phyloP scores from a whole-genome alignment of 2,888 invertebrate genomes.

The Lasioglossum morio region DNA sequence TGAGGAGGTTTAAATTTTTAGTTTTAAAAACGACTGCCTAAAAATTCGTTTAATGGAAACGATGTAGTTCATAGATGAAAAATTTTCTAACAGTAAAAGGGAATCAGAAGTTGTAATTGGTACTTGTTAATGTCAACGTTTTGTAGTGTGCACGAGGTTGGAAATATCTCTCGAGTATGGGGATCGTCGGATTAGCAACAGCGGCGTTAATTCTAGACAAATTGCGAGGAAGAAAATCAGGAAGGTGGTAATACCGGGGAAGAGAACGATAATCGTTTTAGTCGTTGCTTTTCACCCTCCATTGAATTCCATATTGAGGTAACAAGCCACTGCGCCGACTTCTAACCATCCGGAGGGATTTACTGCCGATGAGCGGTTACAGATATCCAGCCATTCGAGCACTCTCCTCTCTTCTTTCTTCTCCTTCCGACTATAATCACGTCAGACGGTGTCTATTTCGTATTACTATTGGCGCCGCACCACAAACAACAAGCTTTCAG shows the following conservation, averaged over 20 bases:
- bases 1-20: too few relatives aligned
- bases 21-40: too few relatives aligned
- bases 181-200: neutral
- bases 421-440: conserved; percentile 48
- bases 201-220: neutral
- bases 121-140: neutral
- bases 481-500: conserved; percentile 7
- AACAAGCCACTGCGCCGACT: conserved; percentile 78
- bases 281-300: conserved; percentile 69
- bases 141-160: neutral
- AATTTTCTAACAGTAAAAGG: too few relatives aligned
- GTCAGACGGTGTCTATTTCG: conserved; percentile 44
- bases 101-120: neutral
- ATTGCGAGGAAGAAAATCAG: conserved; percentile 22
- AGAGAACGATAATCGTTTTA: conserved; percentile 65
- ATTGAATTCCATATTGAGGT: conserved; percentile 77
- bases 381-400: conserved; percentile 44
- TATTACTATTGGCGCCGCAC: conserved; percentile 41
- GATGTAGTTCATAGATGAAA: neutral
- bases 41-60: too few relatives aligned
- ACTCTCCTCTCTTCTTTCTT: conserved; percentile 22
- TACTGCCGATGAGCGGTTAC: conserved; percentile 71
- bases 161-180: neutral
- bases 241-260: conserved; percentile 26
- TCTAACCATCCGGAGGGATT: conserved; percentile 80